Base-by-base conservation (phyloP, 1,140 invertebrate genomes). In the Rhyzopertha dominica region DNA sequence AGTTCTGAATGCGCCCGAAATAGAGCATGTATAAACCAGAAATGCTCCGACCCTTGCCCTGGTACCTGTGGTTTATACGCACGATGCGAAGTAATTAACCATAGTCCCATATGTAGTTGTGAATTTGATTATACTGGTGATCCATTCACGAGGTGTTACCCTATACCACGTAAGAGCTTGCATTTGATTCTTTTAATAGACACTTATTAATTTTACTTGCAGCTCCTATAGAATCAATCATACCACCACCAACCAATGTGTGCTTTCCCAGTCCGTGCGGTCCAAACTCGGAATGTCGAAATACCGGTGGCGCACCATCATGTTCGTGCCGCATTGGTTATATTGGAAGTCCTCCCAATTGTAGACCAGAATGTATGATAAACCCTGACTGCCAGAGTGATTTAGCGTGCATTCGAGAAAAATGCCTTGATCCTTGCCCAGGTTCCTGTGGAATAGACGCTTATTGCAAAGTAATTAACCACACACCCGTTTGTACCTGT, bases 331-430 rank as follows among this genome's bases (percentile, higher is more conserved):
- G 77, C 50, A 48, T 73, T 9, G 78, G 70, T 24, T 85, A 81
- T 48, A 68, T 79, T n/a, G 84, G 84, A 36, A 76, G 69, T 46
- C 81, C 84, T 45, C 83, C 82, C 18, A 81, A 80, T 54, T 85
- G 83, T 53, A 71, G 77, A 52, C 80, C 82, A 20, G 82, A 86
- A 61, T 86, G 83, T 66, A 71, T 74, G 4, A 74, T 82, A 8
- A 82, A 83, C 62, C 71, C 80, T 0, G 83, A 85, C 54, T 85
- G 83, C 61, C 58, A 74, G 25, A 75, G 75, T 58, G 71, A 78
- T 45, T 63, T 59, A 57, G 80, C 81, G 4, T 87, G 84, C 59
- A 77, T 81, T 24, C 77, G 77, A 51, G 75, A 82, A 59, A 81
- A 80, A 68, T 86, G 84, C 65, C 69, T 71, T 30, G 78, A 85